Conservation (phyloP, 2,797 vertebrate genomes). For the Borostomias antarcticus region DNA sequence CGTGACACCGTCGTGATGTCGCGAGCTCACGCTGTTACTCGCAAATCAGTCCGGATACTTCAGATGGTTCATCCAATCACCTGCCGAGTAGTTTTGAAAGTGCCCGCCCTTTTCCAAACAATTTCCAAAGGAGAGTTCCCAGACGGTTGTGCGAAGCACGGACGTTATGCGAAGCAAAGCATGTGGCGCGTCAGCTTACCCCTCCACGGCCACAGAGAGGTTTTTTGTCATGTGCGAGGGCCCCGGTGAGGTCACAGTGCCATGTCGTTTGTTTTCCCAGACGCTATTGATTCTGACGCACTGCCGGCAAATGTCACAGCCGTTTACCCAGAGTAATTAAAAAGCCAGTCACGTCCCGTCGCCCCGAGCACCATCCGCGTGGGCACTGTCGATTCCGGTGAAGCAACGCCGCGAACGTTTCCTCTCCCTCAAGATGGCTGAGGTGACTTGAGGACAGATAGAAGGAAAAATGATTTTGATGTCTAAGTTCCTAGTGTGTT, state of each 20-base stretch:
- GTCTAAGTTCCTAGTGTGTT: conserved; percentile 18
- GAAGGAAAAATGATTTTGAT: conserved; percentile 23
- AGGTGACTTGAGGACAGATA: conserved; percentile 16
- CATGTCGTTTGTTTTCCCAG: conserved; percentile 66
- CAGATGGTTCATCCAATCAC: no score
- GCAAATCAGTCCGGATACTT: no score
- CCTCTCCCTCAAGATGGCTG: background rate
- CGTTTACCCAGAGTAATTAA: conserved; percentile 76
- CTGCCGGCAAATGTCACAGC: conserved; percentile 66
- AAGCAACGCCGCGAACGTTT: conserved; percentile 21
- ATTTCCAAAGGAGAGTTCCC: no score
- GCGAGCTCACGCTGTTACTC: no score
- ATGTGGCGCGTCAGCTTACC: no score
- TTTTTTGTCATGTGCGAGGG: conserved; percentile 20
- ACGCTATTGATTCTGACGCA: conserved; percentile 68
- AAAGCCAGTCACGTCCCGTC: conserved; percentile 55
- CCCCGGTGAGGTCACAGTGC: conserved; percentile 48
- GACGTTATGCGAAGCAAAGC: no score
- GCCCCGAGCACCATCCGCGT: conserved; percentile 43
- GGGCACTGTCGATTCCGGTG: conserved; percentile 39
- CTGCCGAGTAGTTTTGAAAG: no score
- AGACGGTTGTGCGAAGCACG: no score
- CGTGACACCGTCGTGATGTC: no score
- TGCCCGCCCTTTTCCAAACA: no score
- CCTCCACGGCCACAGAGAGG: conserved; percentile 26